These are phyloP conservation scores for Melanotaenia pygmaea DNA, from an alignment of 2,797 vertebrate species.

Conservation along the genomic window DNA sequence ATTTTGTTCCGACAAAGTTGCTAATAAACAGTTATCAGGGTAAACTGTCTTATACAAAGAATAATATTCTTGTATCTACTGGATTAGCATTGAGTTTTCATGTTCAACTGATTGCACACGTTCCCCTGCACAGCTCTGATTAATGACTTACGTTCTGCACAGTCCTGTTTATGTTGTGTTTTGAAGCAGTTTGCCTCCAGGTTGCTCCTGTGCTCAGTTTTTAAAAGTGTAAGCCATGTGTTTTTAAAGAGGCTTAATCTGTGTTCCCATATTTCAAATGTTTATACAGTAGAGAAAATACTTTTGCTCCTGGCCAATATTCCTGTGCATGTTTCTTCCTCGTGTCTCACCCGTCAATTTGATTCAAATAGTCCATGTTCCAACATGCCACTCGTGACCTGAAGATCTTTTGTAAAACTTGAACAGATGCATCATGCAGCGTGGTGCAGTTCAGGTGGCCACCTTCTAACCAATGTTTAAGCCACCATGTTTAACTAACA, in stretches of 20 bases:
- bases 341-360: constrained; percentile 60
- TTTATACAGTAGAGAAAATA: constrained; percentile 74
- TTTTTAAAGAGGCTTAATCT: constrained; percentile 64
- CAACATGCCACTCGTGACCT: constrained; percentile 67
- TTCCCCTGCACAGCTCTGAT: neutral
- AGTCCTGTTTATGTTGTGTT: constrained; percentile 44
- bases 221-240: constrained; percentile 38
- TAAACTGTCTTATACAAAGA: neutral
- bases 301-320: constrained; percentile 69
- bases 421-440: constrained; percentile 34
- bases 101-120: neutral
- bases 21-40: neutral
- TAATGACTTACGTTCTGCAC: constrained; percentile 5
- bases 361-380: constrained; percentile 71
- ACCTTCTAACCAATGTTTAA: constrained; percentile 1
- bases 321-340: constrained; percentile 54
- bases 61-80: neutral
- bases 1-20: too few species aligned
- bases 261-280: constrained; percentile 68
- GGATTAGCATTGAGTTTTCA: neutral
- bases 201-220: constrained; percentile 43
- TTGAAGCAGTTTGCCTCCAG: constrained; percentile 41
- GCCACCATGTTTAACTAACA: constrained; percentile 1
- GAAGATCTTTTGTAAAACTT: constrained; percentile 44
- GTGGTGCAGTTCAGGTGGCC: constrained; percentile 28